phyloP scores from a whole-genome alignment of 1,140 invertebrate genomes.

The Chelonus insularis region DNA sequence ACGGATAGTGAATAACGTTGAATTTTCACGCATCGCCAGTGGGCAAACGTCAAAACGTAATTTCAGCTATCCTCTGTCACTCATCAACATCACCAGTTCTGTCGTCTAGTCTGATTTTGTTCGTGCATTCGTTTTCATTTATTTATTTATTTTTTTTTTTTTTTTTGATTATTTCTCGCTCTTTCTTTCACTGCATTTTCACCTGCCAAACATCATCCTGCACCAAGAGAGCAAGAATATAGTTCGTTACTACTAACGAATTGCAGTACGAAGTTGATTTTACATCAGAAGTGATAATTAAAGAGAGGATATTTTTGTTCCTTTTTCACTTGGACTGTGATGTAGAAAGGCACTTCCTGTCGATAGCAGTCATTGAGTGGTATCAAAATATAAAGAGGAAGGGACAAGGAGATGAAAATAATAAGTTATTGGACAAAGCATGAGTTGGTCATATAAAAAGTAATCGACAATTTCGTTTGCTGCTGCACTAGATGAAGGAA shows the following conservation, averaged over 20 bases:
- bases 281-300: background rate
- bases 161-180: no score
- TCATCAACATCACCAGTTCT: conserved; percentile 4
- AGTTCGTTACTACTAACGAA: conserved; percentile 21
- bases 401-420: background rate
- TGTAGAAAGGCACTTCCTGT: background rate
- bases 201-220: background rate
- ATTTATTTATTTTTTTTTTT: background rate
- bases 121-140: background rate
- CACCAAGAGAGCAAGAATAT: background rate
- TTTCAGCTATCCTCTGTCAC: conserved; percentile 7
- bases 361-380: background rate
- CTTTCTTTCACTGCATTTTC: no score
- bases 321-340: background rate
- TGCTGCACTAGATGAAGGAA: conserved; percentile 11
- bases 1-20: background rate
- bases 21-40: conserved; percentile 18
- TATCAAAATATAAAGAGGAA: no score
- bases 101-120: conserved; percentile 2
- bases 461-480: conserved; percentile 25
- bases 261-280: background rate
- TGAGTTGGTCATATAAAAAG: conserved; percentile 25
- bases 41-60: conserved; percentile 14
- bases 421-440: conserved; percentile 21
- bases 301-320: background rate